phyloP scores from a whole-genome alignment of 2,888 invertebrate genomes.

The Brachyopa scutellaris region DNA sequence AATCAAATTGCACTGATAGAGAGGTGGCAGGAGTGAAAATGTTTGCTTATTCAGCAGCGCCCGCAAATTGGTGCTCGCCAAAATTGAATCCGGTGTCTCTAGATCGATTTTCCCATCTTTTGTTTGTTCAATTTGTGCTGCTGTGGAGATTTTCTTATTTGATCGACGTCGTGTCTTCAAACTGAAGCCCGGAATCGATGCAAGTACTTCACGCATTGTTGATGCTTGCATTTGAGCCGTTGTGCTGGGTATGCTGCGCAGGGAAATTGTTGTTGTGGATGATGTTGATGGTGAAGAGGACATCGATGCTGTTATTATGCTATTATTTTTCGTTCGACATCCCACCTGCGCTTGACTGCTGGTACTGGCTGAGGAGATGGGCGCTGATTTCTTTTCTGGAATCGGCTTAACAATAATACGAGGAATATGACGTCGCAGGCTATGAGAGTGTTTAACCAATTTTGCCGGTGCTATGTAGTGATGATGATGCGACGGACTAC shows the following conservation, averaged over 20 bases:
- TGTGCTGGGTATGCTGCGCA: constrained; percentile 78
- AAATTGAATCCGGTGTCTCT: constrained; percentile 97
- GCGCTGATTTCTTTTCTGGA: constrained; percentile 82
- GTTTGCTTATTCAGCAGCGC: constrained; percentile 95
- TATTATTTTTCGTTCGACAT: constrained; percentile 56
- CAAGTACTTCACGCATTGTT: constrained; percentile 93
- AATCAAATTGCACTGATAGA: constrained; percentile 96
- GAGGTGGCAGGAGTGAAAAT: constrained; percentile 91
- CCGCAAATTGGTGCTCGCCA: constrained; percentile 95
- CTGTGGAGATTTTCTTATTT: constrained; percentile 92
- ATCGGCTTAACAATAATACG: constrained; percentile 92
- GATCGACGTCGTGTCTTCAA: constrained; percentile 88
- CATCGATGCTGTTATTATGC: constrained; percentile 42
- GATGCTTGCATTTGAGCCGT: constrained; percentile 83
- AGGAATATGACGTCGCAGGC: constrained; percentile 86
- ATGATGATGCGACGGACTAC: constrained; percentile 57
- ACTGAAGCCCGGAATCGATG: constrained; percentile 94
- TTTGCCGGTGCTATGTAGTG: constrained; percentile 66
- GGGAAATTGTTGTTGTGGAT: constrained; percentile 77
- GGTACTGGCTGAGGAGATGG: constrained; percentile 33
- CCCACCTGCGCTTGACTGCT: constrained; percentile 46
- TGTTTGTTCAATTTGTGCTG: constrained; percentile 95
- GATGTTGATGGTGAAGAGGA: constrained; percentile 64
- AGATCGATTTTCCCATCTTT: constrained; percentile 97
- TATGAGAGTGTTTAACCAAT: constrained; percentile 88